Conservation (phyloP, 2,797 vertebrate genomes). For the Heteromormyrus szaboi region DNA sequence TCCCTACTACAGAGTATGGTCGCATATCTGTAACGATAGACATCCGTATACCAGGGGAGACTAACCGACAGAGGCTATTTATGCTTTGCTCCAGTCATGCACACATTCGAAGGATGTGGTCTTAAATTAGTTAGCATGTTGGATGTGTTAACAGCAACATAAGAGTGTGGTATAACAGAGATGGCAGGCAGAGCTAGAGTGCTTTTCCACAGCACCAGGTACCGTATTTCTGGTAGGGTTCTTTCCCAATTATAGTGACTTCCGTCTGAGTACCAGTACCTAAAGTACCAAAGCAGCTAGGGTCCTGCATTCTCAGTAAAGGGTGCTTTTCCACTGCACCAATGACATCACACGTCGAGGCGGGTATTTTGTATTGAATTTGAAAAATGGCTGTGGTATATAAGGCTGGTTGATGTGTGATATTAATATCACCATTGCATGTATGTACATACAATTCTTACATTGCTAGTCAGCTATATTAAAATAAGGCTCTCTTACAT, state of each 20-base stretch:
- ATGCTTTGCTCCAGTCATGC: background rate
- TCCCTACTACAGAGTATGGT: background rate
- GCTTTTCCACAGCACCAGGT: background rate
- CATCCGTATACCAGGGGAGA: background rate
- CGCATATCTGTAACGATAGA: background rate
- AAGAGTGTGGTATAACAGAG: background rate
- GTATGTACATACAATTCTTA: too few relatives aligned
- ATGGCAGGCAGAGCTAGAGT: background rate
- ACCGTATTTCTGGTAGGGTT: background rate
- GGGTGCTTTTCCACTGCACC: background rate
- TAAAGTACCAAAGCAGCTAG: background rate
- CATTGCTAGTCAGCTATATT: too few relatives aligned
- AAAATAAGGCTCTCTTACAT: too few relatives aligned
- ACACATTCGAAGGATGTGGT: background rate
- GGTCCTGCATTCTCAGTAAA: background rate
- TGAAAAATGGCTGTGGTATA: too few relatives aligned
- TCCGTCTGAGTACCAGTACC: background rate
- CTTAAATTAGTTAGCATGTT: background rate
- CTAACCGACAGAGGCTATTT: background rate
- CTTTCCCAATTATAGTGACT: background rate
- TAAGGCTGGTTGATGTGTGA: too few relatives aligned
- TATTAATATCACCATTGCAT: too few relatives aligned
- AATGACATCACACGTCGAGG: too few relatives aligned
- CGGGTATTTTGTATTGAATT: too few relatives aligned
- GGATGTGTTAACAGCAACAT: background rate